These are phyloP conservation scores for Bombus impatiens DNA, from an alignment of 1,140 invertebrate species.

Conservation along the genomic window DNA sequence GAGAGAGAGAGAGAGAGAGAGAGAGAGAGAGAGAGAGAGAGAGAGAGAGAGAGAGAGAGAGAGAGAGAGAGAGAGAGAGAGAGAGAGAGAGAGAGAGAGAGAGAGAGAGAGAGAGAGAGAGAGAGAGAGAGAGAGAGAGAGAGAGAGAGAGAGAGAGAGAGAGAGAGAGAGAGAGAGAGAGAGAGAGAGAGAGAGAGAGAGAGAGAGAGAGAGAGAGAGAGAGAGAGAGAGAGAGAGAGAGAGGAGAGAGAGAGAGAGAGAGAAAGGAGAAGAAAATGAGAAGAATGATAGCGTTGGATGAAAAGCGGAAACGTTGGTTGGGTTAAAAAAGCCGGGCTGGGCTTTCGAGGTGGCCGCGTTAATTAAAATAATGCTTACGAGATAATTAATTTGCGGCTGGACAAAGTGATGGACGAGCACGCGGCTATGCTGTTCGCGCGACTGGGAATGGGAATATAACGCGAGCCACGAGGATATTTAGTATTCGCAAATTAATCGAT, in stretches of 20 bases:
- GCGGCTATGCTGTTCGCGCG: conserved; percentile 34
- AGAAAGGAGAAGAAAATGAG: not conserved
- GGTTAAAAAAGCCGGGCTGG: not conserved
- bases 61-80: not conserved
- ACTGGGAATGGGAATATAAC: conserved; percentile 33
- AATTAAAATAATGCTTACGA: conserved; percentile 71
- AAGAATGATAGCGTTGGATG: not conserved
- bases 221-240: not conserved
- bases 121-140: not conserved
- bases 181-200: not conserved
- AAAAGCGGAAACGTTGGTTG: not conserved
- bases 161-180: not conserved
- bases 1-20: not conserved
- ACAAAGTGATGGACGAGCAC: conserved; percentile 68
- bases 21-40: not conserved
- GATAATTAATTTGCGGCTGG: conserved; percentile 69
- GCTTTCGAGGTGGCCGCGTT: conserved; percentile 47
- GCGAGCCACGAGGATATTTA: conserved; percentile 51
- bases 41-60: not conserved
- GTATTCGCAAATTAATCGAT: conserved; percentile 67
- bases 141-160: not conserved
- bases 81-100: not conserved
- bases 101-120: not conserved
- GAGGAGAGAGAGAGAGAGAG: not conserved
- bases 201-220: not conserved